Base-by-base conservation (phyloP, 2,888 invertebrate genomes). In the Choristoneura rosaceana region DNA sequence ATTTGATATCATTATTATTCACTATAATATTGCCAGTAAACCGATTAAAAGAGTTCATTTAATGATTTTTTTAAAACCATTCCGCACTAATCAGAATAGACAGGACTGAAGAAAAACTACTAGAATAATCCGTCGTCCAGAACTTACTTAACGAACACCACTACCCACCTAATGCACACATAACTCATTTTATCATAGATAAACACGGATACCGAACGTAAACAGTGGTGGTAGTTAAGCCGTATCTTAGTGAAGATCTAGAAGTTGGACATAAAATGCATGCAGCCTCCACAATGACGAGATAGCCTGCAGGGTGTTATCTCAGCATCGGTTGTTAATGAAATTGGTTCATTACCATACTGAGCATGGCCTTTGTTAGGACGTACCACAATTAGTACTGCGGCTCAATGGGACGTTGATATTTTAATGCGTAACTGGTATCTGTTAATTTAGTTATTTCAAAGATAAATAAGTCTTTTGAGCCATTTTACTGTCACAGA, bases 261-360 rank as follows among this genome's bases (percentile, higher is more conserved):
- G 62, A 63, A 67, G 76, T 78, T 80, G 76, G 76, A 80, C 81
- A 81, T 83, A 82, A 84, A 86, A 83, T 81, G 80, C 81, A 80
- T 80, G 78, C 76, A 71, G 73, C 70, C 75, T 80, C 82, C 77
- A 79, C 81, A 82, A 81, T 81, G 82, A 82, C 79, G 77, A 79
- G 78, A 80, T 80, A 79, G 74, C 74, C 68, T 75, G 76, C 79
- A 80, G 77, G 75, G 75, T 76, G 79, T 82, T 86, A 85, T 86
- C 87, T 83, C 73, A 41, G 68, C 75, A 87, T 87, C 85, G 80
- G 80, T 82, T 81, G 85, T 84, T 87, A 85, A 85, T 85, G 81
- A 86, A 87, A 87, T 86, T 82, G 81, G 81, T 78, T 80, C 80
- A 86, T 88, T 87, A 84, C 81, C 87, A 85, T 87, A 84, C 77